Evolutionary conservation across 2,113 vertebrate genomes (phyloP).

Genomic region (Plestiodon gilberti): DNA sequence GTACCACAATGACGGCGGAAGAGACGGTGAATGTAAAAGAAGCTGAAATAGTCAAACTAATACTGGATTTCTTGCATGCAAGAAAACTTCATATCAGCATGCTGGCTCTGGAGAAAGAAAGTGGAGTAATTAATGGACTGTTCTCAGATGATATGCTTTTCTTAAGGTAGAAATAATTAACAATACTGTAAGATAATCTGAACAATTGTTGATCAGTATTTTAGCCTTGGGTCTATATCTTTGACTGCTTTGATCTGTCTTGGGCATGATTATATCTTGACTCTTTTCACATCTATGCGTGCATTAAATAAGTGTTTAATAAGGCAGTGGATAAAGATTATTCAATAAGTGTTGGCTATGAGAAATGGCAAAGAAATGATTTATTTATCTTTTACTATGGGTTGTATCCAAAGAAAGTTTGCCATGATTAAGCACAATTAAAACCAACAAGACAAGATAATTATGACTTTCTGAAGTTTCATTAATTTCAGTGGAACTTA

Average conservation of each 20-base stretch:
- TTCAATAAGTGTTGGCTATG: too few species aligned
- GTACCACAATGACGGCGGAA: constrained; percentile 92
- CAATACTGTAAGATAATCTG: not conserved
- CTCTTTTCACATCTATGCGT: not conserved
- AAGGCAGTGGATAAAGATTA: too few species aligned
- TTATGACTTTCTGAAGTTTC: too few species aligned
- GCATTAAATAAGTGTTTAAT: not conserved
- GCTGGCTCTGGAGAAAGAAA: constrained; percentile 97
- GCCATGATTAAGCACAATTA: not conserved
- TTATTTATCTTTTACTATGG: too few species aligned
- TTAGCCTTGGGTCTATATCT: not conserved
- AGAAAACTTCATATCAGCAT: constrained; percentile 98
- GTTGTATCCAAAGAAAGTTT: too few species aligned
- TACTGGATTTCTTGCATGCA: constrained; percentile 95
- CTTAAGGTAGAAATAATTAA: constrained; percentile 81
- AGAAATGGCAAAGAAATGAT: not conserved
- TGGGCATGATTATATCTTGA: not conserved
- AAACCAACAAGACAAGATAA: too few species aligned
- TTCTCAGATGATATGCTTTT: constrained; percentile 99
- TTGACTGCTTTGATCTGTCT: not conserved
- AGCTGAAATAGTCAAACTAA: constrained; percentile 95
- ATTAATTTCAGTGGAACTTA: too few species aligned
- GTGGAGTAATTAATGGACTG: constrained; percentile 96
- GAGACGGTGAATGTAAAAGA: constrained; percentile 97
- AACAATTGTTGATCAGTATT: not conserved